Evolutionary conservation across 2,888 invertebrate species (phyloP), one percentile per base, ranked within the genome.

Genomic region (Ariolimax columbianus): DNA sequence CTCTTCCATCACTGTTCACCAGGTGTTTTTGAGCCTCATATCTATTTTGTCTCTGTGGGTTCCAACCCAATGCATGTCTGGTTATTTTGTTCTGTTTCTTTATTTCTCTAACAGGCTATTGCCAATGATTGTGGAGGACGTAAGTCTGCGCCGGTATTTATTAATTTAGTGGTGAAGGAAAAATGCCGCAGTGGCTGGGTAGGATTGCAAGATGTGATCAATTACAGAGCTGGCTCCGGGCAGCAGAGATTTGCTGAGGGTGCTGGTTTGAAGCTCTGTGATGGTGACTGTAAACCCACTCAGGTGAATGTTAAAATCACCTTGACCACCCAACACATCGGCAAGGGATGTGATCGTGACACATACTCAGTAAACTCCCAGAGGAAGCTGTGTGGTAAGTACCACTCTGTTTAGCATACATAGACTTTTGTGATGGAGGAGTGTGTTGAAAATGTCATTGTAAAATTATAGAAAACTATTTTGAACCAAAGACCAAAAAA

Each of bases 91-190:
- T 23, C 26, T 59, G 19, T 3, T n/a, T n/a, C n/a, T 33, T 19
- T 30, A 36, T 83, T 66, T 59, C 55, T 72, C 26, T 59, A 38
- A 97, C 19, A 98, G 55, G 98, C 99, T 87, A 97, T 98, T 87
- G 99, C 99, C 1, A 98, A 97, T 94, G 99, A 99, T 95, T 99
- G 99, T 94, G 99, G 98, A 77, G 98, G 98, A 97, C 97, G 97
- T 93, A 96, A 97, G 93, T 98, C 98, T 0, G 96, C 97, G 70
- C 98, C 98, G 0, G 97, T 98, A 79, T 97, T 98, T 96, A 98
- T 99, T 92, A 99, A 98, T 92, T 97, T 99, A 94, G 97, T 98
- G 94, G 97, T 98, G 89, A 96, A 96, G 93, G 96, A 97, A 89
- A 96, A 96, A 66, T 97, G 97, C 94, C 96, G 96, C 85, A 95